Conservation (phyloP, 2,113 vertebrate genomes). For the Meles meles region DNA sequence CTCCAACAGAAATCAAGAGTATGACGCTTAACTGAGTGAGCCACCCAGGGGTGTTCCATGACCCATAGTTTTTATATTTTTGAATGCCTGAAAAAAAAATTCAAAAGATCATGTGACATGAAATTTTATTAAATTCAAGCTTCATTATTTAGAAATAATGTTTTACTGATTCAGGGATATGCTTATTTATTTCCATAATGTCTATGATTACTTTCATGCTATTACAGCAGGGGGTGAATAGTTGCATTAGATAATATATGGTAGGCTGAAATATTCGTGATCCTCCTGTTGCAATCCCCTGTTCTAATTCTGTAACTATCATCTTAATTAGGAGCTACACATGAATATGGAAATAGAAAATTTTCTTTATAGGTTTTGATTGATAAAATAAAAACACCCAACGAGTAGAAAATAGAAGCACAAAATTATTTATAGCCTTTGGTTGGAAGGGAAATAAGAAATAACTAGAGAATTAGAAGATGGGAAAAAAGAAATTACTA, state of each 20-base stretch:
- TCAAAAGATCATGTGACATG: background rate
- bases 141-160: background rate
- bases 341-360: background rate
- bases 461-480: background rate
- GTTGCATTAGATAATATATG: background rate
- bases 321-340: background rate
- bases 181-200: background rate
- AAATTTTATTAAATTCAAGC: background rate
- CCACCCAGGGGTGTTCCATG: background rate
- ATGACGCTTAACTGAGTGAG: background rate
- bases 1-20: background rate
- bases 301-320: background rate
- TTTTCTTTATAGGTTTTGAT: background rate
- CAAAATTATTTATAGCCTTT: background rate
- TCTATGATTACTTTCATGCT: background rate
- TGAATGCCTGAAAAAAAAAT: background rate
- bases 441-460: background rate
- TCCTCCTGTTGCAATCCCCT: background rate
- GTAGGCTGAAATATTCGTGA: background rate
- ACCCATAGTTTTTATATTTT: background rate
- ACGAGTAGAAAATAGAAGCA: background rate
- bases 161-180: background rate
- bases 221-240: background rate
- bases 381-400: background rate
- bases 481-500: background rate